A percentile compares a stretch with the other conserved stretches of the same genome.
Evolutionary conservation across 2,797 vertebrate genomes (phyloP).

Genomic region (Parauchenoglanis punctatus): DNA sequence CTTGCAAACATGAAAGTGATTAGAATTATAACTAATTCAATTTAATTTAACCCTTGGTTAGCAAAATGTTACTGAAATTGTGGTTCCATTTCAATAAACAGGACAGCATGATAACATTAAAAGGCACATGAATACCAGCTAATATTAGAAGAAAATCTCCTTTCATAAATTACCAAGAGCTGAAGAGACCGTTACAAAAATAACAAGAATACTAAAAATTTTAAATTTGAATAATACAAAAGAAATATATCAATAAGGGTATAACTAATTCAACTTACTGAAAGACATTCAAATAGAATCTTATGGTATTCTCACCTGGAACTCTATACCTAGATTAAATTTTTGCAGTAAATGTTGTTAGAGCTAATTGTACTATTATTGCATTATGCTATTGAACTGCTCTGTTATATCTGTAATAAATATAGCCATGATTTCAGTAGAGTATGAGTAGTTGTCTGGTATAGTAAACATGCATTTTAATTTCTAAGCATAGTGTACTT

Average conservation of each 20-base stretch:
- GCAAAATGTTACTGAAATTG: not conserved
- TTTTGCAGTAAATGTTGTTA: not conserved
- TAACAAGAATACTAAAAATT: no score
- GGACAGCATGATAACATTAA: not conserved
- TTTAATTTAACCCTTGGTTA: not conserved
- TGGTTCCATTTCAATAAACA: not conserved
- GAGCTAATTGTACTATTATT: not conserved
- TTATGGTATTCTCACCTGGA: not conserved
- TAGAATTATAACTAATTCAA: not conserved
- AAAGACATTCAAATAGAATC: not conserved
- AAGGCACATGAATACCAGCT: not conserved
- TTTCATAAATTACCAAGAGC: not conserved
- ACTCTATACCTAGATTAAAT: not conserved
- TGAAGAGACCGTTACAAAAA: not conserved
- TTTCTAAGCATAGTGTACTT: not conserved
- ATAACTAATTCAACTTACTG: not conserved
- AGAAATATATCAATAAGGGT: not conserved
- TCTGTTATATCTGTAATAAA: not conserved
- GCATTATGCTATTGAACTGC: not conserved
- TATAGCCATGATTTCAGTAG: not conserved
- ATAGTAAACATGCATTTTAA: not conserved
- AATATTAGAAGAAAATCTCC: not conserved
- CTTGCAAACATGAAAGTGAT: not conserved
- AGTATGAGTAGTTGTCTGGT: not conserved
- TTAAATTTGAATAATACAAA: not conserved